These are phyloP conservation scores for Oncorhynchus gorbuscha DNA, from an alignment of 2,113 vertebrate species.

Conservation along the genomic window DNA sequence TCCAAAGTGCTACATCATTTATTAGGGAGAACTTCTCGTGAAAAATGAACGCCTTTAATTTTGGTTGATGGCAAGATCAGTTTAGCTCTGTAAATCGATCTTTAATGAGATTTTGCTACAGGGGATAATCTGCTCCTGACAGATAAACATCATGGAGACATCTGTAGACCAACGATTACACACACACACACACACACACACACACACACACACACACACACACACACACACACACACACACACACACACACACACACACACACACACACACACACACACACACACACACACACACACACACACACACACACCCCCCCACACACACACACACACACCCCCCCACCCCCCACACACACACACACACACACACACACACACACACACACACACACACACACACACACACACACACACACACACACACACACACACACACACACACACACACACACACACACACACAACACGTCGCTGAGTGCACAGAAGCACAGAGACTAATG, in stretches of 20 bases:
- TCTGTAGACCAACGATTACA: constrained; percentile 98
- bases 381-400: too few relatives aligned
- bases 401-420: constrained; percentile 3
- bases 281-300: constrained; percentile 58
- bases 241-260: constrained; percentile 3
- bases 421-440: too few relatives aligned
- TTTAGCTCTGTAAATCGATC: constrained; percentile 99
- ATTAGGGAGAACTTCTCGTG: constrained; percentile 93
- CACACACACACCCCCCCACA: constrained; percentile 64
- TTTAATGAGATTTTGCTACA: constrained; percentile 99
- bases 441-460: constrained; percentile 41
- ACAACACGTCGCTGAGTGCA: constrained; percentile 73
- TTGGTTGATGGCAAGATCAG: constrained; percentile 99
- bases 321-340: constrained; percentile 57
- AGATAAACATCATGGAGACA: constrained; percentile 99
- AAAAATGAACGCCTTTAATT: constrained; percentile 99
- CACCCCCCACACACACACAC: constrained; percentile 38
- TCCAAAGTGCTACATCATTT: constrained; percentile 98
- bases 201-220: constrained; percentile 1
- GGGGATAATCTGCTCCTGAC: constrained; percentile 99
- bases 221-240: too few relatives aligned
- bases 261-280: too few relatives aligned
- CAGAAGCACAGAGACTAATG: constrained; percentile 70
- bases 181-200: constrained; percentile 49
- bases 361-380: constrained; percentile 1